Conservation (phyloP, 2,797 vertebrate genomes). For the Sebastes miniatus region DNA sequence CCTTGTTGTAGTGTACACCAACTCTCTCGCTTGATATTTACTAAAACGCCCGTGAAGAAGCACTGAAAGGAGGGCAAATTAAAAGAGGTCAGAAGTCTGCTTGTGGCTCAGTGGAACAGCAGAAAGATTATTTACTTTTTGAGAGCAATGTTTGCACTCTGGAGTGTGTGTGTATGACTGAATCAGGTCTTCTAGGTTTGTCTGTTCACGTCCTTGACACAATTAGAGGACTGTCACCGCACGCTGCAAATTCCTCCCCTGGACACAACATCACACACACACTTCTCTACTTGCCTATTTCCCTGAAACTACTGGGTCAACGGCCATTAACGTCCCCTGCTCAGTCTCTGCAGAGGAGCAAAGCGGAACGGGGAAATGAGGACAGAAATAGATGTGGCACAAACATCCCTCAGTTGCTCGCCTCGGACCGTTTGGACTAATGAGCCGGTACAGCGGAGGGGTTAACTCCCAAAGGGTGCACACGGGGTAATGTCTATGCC, state of each 20-base stretch:
- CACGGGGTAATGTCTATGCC: conserved; percentile 39
- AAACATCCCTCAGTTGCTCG: conserved; percentile 48
- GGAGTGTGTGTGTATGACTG: not conserved
- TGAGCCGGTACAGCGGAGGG: conserved; percentile 63
- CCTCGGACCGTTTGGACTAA: conserved; percentile 73
- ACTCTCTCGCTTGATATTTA: conserved; percentile 6
- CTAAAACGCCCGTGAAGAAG: not conserved
- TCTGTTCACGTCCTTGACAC: conserved; percentile 74
- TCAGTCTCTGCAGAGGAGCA: conserved; percentile 43
- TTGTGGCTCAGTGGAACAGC: conserved; percentile 13
- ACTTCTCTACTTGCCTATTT: conserved; percentile 51
- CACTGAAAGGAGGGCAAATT: not conserved
- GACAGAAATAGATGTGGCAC: conserved; percentile 76
- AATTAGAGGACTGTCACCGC: conserved; percentile 47
- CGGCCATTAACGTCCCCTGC: conserved; percentile 47
- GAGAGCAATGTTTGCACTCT: not conserved
- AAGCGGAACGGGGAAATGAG: conserved; percentile 43
- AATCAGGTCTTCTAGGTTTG: conserved; percentile 32
- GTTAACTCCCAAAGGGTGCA: conserved; percentile 61
- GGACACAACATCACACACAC: conserved; percentile 26
- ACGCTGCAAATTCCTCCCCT: conserved; percentile 33
- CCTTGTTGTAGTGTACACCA: not conserved
- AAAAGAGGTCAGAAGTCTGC: conserved; percentile 17
- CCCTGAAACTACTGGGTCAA: conserved; percentile 47
- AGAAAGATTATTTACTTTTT: conserved; percentile 26